These are phyloP conservation scores for Lochmaea capreae DNA, from an alignment of 2,888 invertebrate genomes.

Conservation along the genomic window DNA sequence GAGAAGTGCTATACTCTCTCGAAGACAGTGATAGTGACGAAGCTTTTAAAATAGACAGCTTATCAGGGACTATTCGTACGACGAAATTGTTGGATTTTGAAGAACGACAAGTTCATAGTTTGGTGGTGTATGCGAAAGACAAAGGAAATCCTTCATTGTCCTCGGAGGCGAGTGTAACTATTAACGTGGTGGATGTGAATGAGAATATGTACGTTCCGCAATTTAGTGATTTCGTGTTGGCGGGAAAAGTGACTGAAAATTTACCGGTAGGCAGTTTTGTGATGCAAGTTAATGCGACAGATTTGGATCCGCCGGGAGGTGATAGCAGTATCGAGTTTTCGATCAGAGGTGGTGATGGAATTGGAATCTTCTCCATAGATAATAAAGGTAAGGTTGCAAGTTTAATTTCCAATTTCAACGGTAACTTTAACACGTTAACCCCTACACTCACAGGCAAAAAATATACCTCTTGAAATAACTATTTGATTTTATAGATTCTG, in stretches of 20 bases:
- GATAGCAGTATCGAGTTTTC: conserved; percentile 88
- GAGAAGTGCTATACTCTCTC: conserved; percentile 83
- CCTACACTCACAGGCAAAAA: no score
- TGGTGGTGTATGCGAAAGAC: conserved; percentile 88
- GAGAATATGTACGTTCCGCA: conserved; percentile 88
- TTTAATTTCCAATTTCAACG: background rate
- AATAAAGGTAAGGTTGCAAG: conserved; percentile 75
- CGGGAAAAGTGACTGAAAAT: conserved; percentile 84
- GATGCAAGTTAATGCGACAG: conserved; percentile 80
- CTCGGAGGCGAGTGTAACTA: conserved; percentile 82
- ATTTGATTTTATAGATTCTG: no score
- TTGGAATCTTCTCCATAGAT: conserved; percentile 93
- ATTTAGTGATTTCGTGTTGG: conserved; percentile 84
- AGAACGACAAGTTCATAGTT: conserved; percentile 87
- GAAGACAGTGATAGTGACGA: conserved; percentile 77
- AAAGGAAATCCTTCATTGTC: conserved; percentile 84
- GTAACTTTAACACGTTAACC: no score
- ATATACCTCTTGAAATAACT: no score
- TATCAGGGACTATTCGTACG: conserved; percentile 89
- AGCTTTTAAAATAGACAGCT: conserved; percentile 84
- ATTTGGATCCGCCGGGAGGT: conserved; percentile 83
- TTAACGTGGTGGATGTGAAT: conserved; percentile 94
- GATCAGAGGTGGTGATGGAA: conserved; percentile 88
- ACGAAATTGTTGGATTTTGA: conserved; percentile 87
- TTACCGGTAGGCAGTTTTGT: conserved; percentile 81